These are phyloP conservation scores for Limnephilus marmoratus DNA, from an alignment of 2,888 invertebrate genomes.

Conservation along the genomic window DNA sequence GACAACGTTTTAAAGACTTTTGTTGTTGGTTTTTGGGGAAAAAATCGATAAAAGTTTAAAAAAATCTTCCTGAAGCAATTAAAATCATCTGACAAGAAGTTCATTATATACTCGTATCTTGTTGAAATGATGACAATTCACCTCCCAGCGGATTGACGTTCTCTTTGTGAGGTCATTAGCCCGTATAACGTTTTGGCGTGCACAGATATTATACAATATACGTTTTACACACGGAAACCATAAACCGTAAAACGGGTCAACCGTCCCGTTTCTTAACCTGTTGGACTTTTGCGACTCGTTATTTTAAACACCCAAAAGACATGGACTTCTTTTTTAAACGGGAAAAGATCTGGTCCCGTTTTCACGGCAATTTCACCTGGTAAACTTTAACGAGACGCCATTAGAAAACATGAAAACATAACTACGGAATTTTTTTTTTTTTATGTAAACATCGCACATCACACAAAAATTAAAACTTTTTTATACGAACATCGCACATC, in stretches of 20 bases:
- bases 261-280: constrained; percentile 36
- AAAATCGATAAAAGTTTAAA: too few relatives aligned
- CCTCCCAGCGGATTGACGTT: not conserved
- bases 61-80: not conserved
- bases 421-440: too few relatives aligned
- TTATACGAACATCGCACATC: too few relatives aligned
- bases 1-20: too few relatives aligned
- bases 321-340: not conserved
- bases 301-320: not conserved
- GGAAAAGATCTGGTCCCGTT: not conserved
- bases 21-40: too few relatives aligned
- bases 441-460: too few relatives aligned
- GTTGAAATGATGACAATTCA: not conserved
- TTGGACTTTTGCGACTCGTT: constrained; percentile 8
- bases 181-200: constrained; percentile 19
- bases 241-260: constrained; percentile 39
- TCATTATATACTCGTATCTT: not conserved
- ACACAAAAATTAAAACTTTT: too few relatives aligned
- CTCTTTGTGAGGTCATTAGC: constrained; percentile 33
- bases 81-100: not conserved
- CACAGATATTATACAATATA: not conserved
- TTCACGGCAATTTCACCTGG: not conserved
- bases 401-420: not conserved
- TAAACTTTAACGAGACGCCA: not conserved
- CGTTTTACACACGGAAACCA: constrained; percentile 28